phyloP scores from a whole-genome alignment of 30 jellyfish, hydroid and myxozoan genomes.

The Aurelia coerulea region DNA sequence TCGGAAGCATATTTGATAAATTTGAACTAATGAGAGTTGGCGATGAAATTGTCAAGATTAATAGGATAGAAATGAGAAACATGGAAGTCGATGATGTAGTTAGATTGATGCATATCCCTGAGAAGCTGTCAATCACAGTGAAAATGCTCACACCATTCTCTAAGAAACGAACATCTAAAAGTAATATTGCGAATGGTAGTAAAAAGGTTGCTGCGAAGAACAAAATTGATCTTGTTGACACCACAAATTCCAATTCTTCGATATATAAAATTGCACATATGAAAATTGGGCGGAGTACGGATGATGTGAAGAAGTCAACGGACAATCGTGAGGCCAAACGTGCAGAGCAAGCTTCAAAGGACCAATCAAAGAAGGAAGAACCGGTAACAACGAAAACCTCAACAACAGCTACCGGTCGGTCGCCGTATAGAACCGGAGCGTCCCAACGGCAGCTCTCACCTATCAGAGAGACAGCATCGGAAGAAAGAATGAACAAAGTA shows the following conservation, averaged over 20 bases:
- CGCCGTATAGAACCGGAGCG: conserved; percentile 72
- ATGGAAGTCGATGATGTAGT: conserved; percentile 89
- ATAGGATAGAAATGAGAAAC: conserved; percentile 72
- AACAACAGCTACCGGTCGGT: conserved; percentile 32
- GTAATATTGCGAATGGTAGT: conserved; percentile 61
- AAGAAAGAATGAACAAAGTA: conserved; percentile 34
- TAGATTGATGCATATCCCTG: conserved; percentile 87
- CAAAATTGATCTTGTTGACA: conserved; percentile 9
- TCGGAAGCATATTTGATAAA: conserved; percentile 85
- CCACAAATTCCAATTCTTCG: conserved; percentile 44
- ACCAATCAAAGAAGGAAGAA: conserved; percentile 54
- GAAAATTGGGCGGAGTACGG: conserved; percentile 69
- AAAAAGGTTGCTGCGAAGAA: conserved; percentile 17
- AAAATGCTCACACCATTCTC: conserved; percentile 92
- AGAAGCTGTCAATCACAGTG: conserved; percentile 77
- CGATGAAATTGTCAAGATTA: conserved; percentile 86
- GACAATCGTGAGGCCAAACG: conserved; percentile 21
- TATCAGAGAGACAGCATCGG: conserved; percentile 71
- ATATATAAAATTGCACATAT: conserved; percentile 83
- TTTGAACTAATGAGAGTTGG: conserved; percentile 88
- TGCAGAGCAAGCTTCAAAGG: conserved; percentile 21
- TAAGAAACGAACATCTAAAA: conserved; percentile 76
- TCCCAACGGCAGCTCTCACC: conserved; percentile 73
- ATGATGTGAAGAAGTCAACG: conserved; percentile 15
- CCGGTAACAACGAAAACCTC: conserved; percentile 9